Base-by-base conservation (phyloP, 30 jellyfish, hydroid and myxozoan genomes). In the Turritopsis dohrnii region DNA sequence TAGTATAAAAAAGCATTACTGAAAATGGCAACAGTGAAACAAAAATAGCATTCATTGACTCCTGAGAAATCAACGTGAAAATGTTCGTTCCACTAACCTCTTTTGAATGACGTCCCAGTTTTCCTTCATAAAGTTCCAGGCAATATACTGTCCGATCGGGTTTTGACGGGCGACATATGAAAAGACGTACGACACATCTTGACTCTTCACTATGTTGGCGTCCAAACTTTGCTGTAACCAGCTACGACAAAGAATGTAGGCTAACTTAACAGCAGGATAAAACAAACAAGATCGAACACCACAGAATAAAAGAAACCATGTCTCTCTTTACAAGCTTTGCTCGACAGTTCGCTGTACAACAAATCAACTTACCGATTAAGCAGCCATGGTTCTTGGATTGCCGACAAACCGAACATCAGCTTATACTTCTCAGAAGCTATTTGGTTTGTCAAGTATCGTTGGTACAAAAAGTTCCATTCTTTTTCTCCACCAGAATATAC, bases 371-470 rank as follows among this genome's bases (percentile, higher is more conserved):
- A 91, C 97, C 97, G 87, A 21, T 83, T 88, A 29, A 91, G 60
- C 86, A 87, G 74, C 97, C 97, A 91, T 1, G 96, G 93, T 72
- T 87, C 94, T 81, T 91, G 97, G 52, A 71, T 86, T 20, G 97
- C 97, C 8, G 97, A 54, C 90, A 91, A 71, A n/a, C 97, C 97
- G 53, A 86, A 86, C 28, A 86, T 84, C 53, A 91, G 87, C 30
- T 86, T 86, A 28, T 79, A 65, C 79, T 88, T 76, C 80, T 91
- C 97, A 0, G 97, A 81, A 52, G 95, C 97, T 13, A 91, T 77
- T 0, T 83, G 80, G 13, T 90, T 82, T 71, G 23, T 79, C 65
- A 82, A 79, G 80, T 82, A 87, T 86, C 83, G 84, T n/a, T 84
- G 77, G 87, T 84, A 91, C 23, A 92, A 87, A 53, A 79, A 83